phyloP scores from a whole-genome alignment of 2,797 vertebrate species.

The Labeo calbasu region DNA sequence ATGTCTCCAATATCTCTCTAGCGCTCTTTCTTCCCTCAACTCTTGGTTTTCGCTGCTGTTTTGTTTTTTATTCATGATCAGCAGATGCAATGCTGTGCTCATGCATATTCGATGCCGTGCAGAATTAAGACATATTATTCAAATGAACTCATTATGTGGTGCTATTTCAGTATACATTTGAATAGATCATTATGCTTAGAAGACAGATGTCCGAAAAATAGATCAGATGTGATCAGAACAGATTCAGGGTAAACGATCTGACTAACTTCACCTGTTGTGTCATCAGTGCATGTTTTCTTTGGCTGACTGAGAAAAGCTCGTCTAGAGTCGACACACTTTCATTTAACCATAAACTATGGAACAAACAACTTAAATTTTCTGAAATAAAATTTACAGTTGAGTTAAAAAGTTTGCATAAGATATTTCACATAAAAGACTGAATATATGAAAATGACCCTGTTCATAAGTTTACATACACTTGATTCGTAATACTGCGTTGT shows the following conservation, averaged over 20 bases:
- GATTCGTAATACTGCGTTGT: no score
- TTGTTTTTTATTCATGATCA: slow-evolving; percentile 32
- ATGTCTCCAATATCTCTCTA: slow-evolving; percentile 39
- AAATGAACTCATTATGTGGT: slow-evolving; percentile 15
- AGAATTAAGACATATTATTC: slow-evolving; percentile 30
- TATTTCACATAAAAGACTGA: no score
- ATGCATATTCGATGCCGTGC: slow-evolving; percentile 28
- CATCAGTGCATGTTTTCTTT: background rate
- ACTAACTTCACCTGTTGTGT: background rate
- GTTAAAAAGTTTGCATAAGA: no score
- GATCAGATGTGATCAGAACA: slow-evolving; percentile 26
- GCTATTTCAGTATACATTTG: slow-evolving; percentile 16
- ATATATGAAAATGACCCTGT: no score
- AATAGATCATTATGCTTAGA: background rate
- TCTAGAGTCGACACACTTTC: background rate
- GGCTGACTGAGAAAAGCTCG: background rate
- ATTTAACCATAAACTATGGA: background rate
- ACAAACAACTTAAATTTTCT: background rate
- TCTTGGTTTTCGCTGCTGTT: slow-evolving; percentile 4
- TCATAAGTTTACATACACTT: no score
- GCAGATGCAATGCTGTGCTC: slow-evolving; percentile 35
- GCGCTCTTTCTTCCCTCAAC: background rate
- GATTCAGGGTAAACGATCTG: background rate
- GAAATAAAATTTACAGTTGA: background rate
- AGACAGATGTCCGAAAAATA: slow-evolving; percentile 20